Evolutionary conservation across 2,888 invertebrate species (phyloP).

Genomic region (Plutella xylostella): DNA sequence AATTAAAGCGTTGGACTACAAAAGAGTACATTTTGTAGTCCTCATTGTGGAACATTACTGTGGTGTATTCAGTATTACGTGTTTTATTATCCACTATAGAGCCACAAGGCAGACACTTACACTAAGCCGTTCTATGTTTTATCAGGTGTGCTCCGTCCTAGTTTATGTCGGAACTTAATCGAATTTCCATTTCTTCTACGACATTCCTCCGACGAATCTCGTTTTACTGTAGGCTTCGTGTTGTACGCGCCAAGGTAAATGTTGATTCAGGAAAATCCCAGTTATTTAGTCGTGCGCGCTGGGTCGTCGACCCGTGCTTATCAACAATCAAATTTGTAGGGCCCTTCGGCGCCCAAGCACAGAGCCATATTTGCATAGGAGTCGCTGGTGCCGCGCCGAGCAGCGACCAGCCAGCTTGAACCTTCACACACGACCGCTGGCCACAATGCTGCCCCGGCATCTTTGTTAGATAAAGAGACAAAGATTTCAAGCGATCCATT

Average conservation of each 20-base stretch:
- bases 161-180: no score
- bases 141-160: no score
- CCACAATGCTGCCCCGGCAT: no score
- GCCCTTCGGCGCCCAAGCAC: constrained; percentile 30
- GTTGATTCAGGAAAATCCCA: constrained; percentile 48
- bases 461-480: no score
- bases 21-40: no score
- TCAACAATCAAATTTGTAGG: constrained; percentile 51
- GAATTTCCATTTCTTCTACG: neutral
- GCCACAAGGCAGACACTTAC: neutral
- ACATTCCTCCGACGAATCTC: no score
- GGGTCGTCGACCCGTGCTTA: constrained; percentile 57
- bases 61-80: no score
- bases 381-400: constrained; percentile 7
- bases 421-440: no score
- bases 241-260: constrained; percentile 8
- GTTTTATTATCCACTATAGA: neutral
- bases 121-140: neutral
- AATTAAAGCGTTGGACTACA: no score
- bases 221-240: neutral
- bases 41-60: no score
- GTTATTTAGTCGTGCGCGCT: constrained; percentile 50
- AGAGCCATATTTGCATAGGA: constrained; percentile 40
- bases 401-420: no score
- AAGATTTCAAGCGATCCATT: no score